Conservation (phyloP, 2,113 vertebrate genomes). For the Penelope pileata region DNA sequence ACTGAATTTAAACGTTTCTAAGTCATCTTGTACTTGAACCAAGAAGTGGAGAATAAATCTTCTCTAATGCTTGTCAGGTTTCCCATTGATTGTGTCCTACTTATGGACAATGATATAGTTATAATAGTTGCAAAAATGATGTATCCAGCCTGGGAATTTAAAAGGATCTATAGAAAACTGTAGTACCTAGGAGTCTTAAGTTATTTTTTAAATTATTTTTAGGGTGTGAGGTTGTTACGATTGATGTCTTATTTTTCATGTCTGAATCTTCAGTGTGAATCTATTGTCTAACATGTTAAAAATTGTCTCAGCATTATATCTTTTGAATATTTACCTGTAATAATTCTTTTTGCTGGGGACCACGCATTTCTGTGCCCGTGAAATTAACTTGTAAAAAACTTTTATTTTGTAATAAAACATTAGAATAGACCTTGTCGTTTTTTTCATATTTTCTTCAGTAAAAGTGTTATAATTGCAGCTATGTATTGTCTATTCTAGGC, state of each 20-base stretch:
- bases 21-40: not conserved
- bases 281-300: not conserved
- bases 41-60: not conserved
- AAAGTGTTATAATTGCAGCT: conserved; percentile 32
- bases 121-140: not conserved
- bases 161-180: not conserved
- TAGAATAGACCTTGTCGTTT: not conserved
- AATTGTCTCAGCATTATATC: not conserved
- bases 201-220: not conserved
- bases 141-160: not conserved
- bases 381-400: too few relatives aligned
- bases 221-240: not conserved
- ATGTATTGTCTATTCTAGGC: conserved; percentile 80
- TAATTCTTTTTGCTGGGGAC: not conserved
- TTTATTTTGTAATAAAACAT: not conserved
- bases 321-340: not conserved
- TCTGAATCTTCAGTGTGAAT: not conserved
- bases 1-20: not conserved
- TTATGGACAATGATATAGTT: not conserved
- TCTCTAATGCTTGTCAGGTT: not conserved
- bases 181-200: not conserved
- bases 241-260: not conserved
- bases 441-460: not conserved
- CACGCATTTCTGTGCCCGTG: not conserved
- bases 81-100: not conserved